Conservation (phyloP, 2,888 invertebrate genomes). For the Tinea trinotella region DNA sequence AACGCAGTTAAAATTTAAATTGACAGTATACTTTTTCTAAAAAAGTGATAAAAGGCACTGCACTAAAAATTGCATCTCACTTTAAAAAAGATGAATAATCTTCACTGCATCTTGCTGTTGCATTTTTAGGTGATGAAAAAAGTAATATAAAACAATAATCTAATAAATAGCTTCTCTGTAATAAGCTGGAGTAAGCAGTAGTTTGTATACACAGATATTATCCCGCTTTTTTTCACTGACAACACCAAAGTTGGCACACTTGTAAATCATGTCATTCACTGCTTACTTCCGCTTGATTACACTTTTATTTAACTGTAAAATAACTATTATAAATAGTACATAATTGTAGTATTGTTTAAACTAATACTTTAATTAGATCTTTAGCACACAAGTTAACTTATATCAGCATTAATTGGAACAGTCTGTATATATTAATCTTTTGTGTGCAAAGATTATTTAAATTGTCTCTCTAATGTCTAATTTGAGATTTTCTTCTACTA, state of each 20-base stretch:
- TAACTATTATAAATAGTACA: conserved; percentile 16
- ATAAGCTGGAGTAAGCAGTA: conserved; percentile 52
- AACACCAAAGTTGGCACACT: background rate
- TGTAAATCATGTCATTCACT: conserved; percentile 26
- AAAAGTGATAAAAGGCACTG: conserved; percentile 39
- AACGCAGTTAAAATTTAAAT: background rate
- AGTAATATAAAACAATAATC: background rate
- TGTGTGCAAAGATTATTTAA: background rate
- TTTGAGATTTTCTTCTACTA: background rate
- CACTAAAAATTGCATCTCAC: conserved; percentile 50
- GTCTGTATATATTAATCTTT: background rate
- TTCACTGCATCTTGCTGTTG: conserved; percentile 58
- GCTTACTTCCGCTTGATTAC: conserved; percentile 62
- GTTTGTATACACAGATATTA: background rate
- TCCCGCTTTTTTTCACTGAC: conserved; percentile 1
- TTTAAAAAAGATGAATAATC: conserved; percentile 47
- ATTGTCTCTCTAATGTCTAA: conserved; percentile 18
- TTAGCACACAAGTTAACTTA: background rate
- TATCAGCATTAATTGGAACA: background rate
- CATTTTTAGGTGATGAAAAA: conserved; percentile 32
- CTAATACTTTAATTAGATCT: background rate
- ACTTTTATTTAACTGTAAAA: conserved; percentile 22
- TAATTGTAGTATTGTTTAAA: conserved; percentile 14
- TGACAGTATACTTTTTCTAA: background rate
- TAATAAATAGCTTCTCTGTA: conserved; percentile 42